Percentiles rank a stretch among this genome's conserved stretches.
Conservation (phyloP, 2,888 invertebrate species). For the Acleris sparsana region DNA sequence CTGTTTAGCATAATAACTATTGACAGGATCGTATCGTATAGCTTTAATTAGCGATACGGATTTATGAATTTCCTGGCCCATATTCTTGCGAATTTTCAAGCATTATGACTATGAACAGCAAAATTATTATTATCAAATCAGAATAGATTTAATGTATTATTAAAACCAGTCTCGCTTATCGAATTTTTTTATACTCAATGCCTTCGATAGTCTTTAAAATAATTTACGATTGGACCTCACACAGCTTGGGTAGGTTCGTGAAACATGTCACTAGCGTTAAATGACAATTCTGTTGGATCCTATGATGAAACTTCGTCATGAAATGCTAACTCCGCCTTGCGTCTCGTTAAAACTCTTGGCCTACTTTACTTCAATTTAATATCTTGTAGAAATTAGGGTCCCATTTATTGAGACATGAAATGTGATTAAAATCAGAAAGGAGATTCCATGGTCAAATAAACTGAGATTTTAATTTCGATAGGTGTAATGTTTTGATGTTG, state of each 20-base stretch:
- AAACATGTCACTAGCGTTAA: neutral
- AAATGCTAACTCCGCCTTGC: constrained; percentile 45
- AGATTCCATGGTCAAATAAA: constrained; percentile 11
- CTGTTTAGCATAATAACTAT: constrained; percentile 5
- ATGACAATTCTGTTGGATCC: constrained; percentile 12
- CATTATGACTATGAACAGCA: neutral
- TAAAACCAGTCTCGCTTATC: neutral
- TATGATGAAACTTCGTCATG: constrained; percentile 31
- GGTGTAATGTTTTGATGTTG: no score
- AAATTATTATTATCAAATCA: no score
- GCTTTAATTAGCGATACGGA: neutral
- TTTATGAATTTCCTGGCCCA: neutral
- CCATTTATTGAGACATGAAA: constrained; percentile 63
- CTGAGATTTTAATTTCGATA: constrained; percentile 1
- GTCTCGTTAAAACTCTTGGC: constrained; percentile 46
- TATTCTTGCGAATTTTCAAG: neutral
- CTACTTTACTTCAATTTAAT: constrained; percentile 54
- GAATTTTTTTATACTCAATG: no score
- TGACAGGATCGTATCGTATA: neutral
- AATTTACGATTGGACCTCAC: neutral
- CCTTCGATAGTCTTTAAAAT: neutral
- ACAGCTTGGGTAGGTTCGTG: neutral
- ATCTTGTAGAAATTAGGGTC: constrained; percentile 61
- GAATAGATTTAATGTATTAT: neutral
- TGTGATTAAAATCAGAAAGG: constrained; percentile 45